A percentile compares a stretch with the other conserved stretches of the same genome.
Evolutionary conservation across 2,113 vertebrate genomes (phyloP).

Genomic region (Rhinolophus sinicus): DNA sequence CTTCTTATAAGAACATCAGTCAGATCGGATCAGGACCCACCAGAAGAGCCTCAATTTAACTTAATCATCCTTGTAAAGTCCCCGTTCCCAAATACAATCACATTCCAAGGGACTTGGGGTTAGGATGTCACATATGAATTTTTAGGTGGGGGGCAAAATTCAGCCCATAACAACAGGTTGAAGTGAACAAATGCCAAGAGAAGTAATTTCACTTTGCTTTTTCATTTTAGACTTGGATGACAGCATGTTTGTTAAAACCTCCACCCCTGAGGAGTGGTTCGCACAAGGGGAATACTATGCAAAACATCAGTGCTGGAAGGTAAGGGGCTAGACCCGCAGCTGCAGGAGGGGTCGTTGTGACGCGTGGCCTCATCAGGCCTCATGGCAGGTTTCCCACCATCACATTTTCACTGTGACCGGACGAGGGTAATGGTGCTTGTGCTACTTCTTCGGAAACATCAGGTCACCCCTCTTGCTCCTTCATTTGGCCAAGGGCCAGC

Average conservation of each 20-base stretch:
- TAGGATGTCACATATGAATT: neutral
- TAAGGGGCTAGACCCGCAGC: slow-evolving; percentile 56
- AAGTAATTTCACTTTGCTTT: neutral
- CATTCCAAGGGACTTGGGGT: neutral
- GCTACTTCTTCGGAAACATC: neutral
- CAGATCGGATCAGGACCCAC: neutral
- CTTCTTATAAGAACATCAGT: neutral
- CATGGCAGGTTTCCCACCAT: neutral
- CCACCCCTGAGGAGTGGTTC: slow-evolving; percentile 88
- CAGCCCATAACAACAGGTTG: neutral
- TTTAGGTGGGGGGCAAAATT: neutral
- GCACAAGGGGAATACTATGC: slow-evolving; percentile 89
- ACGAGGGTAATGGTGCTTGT: neutral
- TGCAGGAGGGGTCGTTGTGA: neutral
- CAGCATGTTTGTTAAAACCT: slow-evolving; percentile 90
- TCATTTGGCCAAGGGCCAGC: neutral
- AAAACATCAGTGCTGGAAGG: slow-evolving; percentile 91
- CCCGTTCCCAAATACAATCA: neutral
- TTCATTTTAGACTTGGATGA: slow-evolving; percentile 87
- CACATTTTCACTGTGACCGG: rapidly evolving
- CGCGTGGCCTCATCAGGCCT: neutral
- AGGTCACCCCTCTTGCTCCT: neutral
- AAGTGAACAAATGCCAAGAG: neutral
- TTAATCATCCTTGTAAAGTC: neutral
- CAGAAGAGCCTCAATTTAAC: neutral